Conservation (phyloP, 2,888 invertebrate species). For the Ptilodon capucinus region DNA sequence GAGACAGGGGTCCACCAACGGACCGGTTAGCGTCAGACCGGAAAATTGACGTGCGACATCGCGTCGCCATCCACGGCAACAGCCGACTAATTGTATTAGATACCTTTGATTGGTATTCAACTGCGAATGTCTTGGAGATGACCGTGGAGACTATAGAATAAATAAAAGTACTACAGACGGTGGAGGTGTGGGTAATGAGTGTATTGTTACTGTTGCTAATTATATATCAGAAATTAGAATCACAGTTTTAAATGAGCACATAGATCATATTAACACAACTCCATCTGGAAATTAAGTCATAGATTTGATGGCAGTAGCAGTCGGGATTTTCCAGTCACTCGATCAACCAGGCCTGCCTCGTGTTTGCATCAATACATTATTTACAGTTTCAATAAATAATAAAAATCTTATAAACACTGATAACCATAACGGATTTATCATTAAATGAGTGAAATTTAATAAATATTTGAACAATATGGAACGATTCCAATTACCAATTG, state of each 20-base stretch:
- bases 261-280: no score
- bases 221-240: no score
- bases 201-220: no score
- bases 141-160: neutral
- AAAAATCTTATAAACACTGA: no score
- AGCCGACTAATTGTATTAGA: constrained; percentile 23
- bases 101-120: constrained; percentile 12
- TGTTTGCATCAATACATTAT: no score
- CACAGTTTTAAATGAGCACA: no score
- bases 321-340: no score
- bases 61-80: constrained; percentile 20
- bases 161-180: neutral
- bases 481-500: neutral
- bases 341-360: no score
- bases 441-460: constrained; percentile 2
- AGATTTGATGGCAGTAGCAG: no score
- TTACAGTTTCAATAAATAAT: neutral
- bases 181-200: no score
- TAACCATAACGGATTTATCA: constrained; percentile 2
- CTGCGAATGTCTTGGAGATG: neutral
- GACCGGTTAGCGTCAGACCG: constrained; percentile 43
- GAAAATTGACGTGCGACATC: constrained; percentile 37
- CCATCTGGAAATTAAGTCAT: no score
- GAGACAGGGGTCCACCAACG: constrained; percentile 26
- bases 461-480: constrained; percentile 4